Conservation (phyloP, 1,140 invertebrate species). For the Pseudomyrmex sp. region DNA sequence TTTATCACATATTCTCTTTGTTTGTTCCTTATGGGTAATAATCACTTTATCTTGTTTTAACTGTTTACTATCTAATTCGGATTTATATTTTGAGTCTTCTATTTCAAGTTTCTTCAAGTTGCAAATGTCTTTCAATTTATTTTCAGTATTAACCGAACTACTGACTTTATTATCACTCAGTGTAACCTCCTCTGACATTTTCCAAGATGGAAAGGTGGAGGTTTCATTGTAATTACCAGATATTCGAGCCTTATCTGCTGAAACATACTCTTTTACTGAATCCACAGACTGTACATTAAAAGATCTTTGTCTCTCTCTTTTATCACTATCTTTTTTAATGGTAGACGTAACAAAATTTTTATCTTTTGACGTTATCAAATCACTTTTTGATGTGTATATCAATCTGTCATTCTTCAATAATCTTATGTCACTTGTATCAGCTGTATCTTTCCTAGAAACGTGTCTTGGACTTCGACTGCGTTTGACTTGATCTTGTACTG, state of each 20-base stretch:
- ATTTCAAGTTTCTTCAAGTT: constrained; percentile 60
- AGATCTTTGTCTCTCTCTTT: constrained; percentile 66
- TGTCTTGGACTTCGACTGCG: constrained; percentile 76
- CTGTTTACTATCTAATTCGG: constrained; percentile 65
- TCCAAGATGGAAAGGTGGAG: constrained; percentile 66
- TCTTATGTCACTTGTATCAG: constrained; percentile 68
- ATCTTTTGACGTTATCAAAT: constrained; percentile 75
- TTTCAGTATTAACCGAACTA: constrained; percentile 69
- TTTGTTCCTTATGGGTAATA: constrained; percentile 68
- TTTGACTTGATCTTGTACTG: constrained; percentile 67
- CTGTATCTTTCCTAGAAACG: constrained; percentile 76
- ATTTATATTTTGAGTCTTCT: constrained; percentile 76
- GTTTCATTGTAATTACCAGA: constrained; percentile 80
- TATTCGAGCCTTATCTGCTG: constrained; percentile 74
- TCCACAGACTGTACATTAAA: constrained; percentile 71
- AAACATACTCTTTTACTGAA: constrained; percentile 72
- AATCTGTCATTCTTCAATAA: constrained; percentile 75
- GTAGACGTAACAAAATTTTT: constrained; percentile 77
- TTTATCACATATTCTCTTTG: constrained; percentile 77
- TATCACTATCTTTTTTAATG: constrained; percentile 79
- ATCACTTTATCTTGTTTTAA: constrained; percentile 72
- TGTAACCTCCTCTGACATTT: constrained; percentile 74
- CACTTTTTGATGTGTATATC: constrained; percentile 70
- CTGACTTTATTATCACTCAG: constrained; percentile 72
- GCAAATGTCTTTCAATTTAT: constrained; percentile 73